Conservation (phyloP, 1,140 invertebrate genomes). For the Pseudomyrmex gracilis region DNA sequence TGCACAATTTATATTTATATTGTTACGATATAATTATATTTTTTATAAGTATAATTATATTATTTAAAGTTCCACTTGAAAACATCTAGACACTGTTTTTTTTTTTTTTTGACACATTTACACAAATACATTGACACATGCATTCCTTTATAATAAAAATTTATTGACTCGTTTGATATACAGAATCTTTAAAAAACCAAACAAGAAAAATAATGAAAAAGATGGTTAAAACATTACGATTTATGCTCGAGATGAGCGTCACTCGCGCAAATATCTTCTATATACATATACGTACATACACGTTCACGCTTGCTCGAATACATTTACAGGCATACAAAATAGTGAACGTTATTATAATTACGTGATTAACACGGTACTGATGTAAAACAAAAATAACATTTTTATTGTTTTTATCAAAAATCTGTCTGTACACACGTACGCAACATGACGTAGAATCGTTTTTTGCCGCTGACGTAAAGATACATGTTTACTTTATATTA, state of each 20-base stretch:
- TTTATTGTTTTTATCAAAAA: too few relatives aligned
- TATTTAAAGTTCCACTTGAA: neutral
- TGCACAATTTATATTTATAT: too few relatives aligned
- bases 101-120: conserved; percentile 12
- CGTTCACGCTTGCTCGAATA: neutral
- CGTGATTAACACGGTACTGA: conserved; percentile 8
- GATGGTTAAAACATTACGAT: conserved; percentile 58
- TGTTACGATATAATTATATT: too few relatives aligned
- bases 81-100: conserved; percentile 3
- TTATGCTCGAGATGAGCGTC: conserved; percentile 6
- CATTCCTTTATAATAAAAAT: neutral
- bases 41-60: too few relatives aligned
- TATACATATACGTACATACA: neutral
- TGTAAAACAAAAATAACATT: neutral
- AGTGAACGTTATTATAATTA: neutral
- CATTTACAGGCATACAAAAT: neutral
- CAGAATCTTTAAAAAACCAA: conserved; percentile 6
- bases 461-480: conserved; percentile 1
- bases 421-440: too few relatives aligned
- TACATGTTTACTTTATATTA: conserved; percentile 6
- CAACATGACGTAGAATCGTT: conserved; percentile 7
- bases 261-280: neutral
- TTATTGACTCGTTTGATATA: neutral
- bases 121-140: conserved; percentile 27
- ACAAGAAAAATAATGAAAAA: conserved; percentile 30